phyloP scores from a whole-genome alignment of 23 tunicate genomes.

The Aplidium turbinatum region DNA sequence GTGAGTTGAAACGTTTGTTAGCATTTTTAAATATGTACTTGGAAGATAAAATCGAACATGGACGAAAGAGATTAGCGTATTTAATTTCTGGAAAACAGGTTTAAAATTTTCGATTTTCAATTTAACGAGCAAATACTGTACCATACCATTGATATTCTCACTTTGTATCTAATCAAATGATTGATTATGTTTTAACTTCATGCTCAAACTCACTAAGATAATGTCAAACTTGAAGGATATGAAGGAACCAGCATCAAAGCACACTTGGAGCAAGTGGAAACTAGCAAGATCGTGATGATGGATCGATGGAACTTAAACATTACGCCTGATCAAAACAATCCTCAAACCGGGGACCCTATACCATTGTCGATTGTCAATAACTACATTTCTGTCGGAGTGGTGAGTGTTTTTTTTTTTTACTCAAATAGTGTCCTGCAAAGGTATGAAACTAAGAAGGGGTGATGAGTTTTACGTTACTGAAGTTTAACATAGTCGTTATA shows the following conservation, averaged over 20 bases:
- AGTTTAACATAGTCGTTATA: too few species aligned
- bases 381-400: slow-evolving; percentile 88
- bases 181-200: too few species aligned
- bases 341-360: slow-evolving; percentile 72
- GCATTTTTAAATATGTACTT: background rate
- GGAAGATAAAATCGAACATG: too few species aligned
- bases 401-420: slow-evolving; percentile 15
- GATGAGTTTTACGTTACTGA: too few species aligned
- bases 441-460: too few species aligned
- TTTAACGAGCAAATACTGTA: too few species aligned
- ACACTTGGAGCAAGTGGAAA: slow-evolving; percentile 59
- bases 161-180: too few species aligned
- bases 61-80: too few species aligned
- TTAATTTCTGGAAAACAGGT: too few species aligned
- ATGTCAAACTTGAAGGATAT: slow-evolving; percentile 76
- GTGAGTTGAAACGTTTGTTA: slow-evolving; percentile 11
- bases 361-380: slow-evolving; percentile 84
- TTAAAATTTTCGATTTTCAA: too few species aligned
- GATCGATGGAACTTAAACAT: slow-evolving; percentile 78
- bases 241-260: slow-evolving; percentile 75
- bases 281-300: slow-evolving; percentile 57
- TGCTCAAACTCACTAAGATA: too few species aligned
- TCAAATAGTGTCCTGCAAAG: background rate
- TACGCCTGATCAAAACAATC: slow-evolving; percentile 24
- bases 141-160: too few species aligned